Conservation (phyloP, 1,140 invertebrate species). For the Drosophila baimaii region DNA sequence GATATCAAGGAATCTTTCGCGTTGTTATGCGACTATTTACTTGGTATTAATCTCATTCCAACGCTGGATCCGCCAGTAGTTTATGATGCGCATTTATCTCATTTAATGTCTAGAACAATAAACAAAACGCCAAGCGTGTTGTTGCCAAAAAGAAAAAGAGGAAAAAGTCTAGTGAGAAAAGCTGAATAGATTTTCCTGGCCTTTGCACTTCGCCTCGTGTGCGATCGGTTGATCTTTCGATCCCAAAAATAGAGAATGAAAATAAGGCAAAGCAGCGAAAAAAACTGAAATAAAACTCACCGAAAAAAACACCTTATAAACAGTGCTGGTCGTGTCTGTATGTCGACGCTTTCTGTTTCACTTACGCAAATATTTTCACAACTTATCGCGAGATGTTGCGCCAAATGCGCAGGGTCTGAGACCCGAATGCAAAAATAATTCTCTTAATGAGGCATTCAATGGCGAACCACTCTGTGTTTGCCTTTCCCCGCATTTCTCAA, state of each 20-base stretch:
- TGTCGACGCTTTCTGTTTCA: constrained; percentile 71
- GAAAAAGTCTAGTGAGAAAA: not conserved
- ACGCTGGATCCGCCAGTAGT: constrained; percentile 10
- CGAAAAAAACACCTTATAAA: constrained; percentile 4
- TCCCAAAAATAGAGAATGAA: constrained; percentile 35
- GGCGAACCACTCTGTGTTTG: constrained; percentile 13
- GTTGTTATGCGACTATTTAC: constrained; percentile 37
- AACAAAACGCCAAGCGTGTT: constrained; percentile 40
- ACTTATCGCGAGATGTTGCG: constrained; percentile 72
- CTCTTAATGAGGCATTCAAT: constrained; percentile 40
- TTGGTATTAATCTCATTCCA: constrained; percentile 32
- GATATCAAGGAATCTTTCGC: not conserved
- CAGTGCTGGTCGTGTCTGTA: constrained; percentile 16
- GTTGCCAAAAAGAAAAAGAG: constrained; percentile 42
- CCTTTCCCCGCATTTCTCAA: constrained; percentile 42
- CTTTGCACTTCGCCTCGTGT: constrained; percentile 30
- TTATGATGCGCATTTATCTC: constrained; percentile 55
- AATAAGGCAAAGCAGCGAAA: not conserved
- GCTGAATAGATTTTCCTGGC: constrained; percentile 17
- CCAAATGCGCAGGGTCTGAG: constrained; percentile 65
- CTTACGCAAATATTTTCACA: constrained; percentile 75
- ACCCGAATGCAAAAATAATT: constrained; percentile 51
- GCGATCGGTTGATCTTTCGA: constrained; percentile 25
- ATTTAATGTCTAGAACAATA: constrained; percentile 44
- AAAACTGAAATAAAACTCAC: not conserved